Evolutionary conservation across 2,888 invertebrate species (phyloP).

Genomic region (Mythimna albipuncta): DNA sequence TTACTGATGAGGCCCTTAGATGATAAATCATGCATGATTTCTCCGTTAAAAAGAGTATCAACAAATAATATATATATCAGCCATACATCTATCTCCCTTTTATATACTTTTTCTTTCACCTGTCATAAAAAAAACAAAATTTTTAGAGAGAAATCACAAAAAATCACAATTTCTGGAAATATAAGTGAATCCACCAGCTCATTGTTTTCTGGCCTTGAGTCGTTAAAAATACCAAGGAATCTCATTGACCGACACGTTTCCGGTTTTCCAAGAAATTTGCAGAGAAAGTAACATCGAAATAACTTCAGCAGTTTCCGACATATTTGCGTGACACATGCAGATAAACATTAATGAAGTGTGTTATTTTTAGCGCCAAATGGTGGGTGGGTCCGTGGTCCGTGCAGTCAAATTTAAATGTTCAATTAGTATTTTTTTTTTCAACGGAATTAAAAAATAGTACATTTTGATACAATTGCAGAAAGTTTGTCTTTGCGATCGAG

Average conservation of each 20-base stretch:
- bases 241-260: constrained; percentile 22
- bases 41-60: too few relatives aligned
- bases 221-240: constrained; percentile 19
- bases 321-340: constrained; percentile 27
- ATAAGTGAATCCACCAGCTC: not conserved
- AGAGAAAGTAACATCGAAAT: constrained; percentile 31
- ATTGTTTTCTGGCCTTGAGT: not conserved
- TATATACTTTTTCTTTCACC: too few relatives aligned
- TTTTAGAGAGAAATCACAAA: too few relatives aligned
- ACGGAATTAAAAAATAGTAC: too few relatives aligned
- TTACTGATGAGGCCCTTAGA: too few relatives aligned
- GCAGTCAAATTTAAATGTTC: constrained; percentile 17
- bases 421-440: constrained; percentile 6
- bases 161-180: not conserved
- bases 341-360: constrained; percentile 42
- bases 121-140: too few relatives aligned
- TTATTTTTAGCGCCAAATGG: constrained; percentile 43
- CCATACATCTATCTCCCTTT: too few relatives aligned
- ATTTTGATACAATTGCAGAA: too few relatives aligned
- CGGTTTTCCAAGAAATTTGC: constrained; percentile 25
- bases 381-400: constrained; percentile 1
- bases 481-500: too few relatives aligned
- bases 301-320: constrained; percentile 27
- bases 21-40: too few relatives aligned
- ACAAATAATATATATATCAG: too few relatives aligned